Base-by-base conservation (phyloP, 2,113 vertebrate species). In the Sebastes schlegelii region DNA sequence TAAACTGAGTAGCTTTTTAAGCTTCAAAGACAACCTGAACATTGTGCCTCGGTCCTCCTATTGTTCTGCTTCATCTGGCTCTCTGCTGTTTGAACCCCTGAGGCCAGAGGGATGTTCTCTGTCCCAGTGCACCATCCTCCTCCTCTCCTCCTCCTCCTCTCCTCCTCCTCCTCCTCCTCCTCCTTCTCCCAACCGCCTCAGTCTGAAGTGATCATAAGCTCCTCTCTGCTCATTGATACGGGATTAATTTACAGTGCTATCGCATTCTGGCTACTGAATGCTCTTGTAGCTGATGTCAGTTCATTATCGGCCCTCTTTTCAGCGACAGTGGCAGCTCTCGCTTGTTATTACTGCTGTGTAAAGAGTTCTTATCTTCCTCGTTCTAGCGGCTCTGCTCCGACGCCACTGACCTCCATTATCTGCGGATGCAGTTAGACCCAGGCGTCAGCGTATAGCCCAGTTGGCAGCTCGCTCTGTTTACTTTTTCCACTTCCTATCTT, bases 361-460 rank as follows among this genome's bases (percentile, higher is more conserved):
- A 81, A 91, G 83, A 80, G 70, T 68, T 64, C 71, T 88, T 91
- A 90, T 94, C 90, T 83, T 13, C 90, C 83, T 93, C 79, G 70
- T 85, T 91, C 8, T 90, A 71, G 63, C 52, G 52, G 78, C 86
- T 84, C 78, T 23, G 75, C 83, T 82, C 17, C 21, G 51, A 58
- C 81, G 65, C 87, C 43, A 55, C 89, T 76, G 92, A 89, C 91
- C 83, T 87, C 89, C 74, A 84, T 85, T 92, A 93, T 93, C 90
- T 80, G 82, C 88, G 86, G 92, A 93, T 90, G 83, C 87, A 89
- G 89, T 88, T 82, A 5, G 74, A 73, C 64, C 58, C 78, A 26
- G 55, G 86, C 81, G 81, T 91, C 91, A 90, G 83, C 23, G 5
- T 5, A 2, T 13, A 55, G 74, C 83, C 67, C 52, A 40, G 81